These are phyloP conservation scores for Cydia amplana DNA, from an alignment of 1,140 invertebrate genomes.

Conservation along the genomic window DNA sequence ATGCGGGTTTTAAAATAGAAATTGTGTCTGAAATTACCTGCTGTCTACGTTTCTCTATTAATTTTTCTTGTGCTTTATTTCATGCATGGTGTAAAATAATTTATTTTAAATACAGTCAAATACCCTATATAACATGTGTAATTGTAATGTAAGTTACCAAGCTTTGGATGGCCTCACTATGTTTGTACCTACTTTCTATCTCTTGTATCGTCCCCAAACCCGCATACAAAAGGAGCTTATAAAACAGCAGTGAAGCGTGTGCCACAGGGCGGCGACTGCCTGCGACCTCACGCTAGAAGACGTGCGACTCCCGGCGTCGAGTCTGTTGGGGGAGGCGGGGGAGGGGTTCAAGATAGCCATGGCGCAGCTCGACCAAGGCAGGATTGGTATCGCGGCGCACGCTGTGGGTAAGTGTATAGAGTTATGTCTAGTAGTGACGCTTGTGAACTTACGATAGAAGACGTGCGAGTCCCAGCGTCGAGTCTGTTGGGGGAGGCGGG, in stretches of 20 bases:
- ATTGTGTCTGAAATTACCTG: no score
- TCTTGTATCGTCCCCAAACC: constrained; percentile 2
- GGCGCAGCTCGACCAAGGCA: constrained; percentile 85
- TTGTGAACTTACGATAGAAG: no score
- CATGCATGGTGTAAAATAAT: no score
- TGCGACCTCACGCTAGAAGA: constrained; percentile 88
- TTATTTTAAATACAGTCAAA: no score
- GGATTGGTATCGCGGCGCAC: constrained; percentile 92
- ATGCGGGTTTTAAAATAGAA: no score
- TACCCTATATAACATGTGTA: no score
- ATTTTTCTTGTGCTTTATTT: no score
- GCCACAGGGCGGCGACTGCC: constrained; percentile 83
- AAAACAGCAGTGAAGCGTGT: constrained; percentile 73
- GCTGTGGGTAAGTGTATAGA: constrained; percentile 80
- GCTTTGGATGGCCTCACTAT: background rate
- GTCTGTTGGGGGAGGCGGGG: constrained; percentile 81
- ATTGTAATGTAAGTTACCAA: no score
- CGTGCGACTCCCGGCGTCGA: constrained; percentile 83
- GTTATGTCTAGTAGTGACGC: no score
- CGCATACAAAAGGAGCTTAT: constrained; percentile 48
- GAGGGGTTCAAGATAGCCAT: constrained; percentile 95
- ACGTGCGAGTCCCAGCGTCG: no score
- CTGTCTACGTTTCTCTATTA: no score
- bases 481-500: no score
- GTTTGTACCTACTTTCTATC: background rate